Conservation (phyloP, 2,888 invertebrate genomes). For the Cordilura impudica region DNA sequence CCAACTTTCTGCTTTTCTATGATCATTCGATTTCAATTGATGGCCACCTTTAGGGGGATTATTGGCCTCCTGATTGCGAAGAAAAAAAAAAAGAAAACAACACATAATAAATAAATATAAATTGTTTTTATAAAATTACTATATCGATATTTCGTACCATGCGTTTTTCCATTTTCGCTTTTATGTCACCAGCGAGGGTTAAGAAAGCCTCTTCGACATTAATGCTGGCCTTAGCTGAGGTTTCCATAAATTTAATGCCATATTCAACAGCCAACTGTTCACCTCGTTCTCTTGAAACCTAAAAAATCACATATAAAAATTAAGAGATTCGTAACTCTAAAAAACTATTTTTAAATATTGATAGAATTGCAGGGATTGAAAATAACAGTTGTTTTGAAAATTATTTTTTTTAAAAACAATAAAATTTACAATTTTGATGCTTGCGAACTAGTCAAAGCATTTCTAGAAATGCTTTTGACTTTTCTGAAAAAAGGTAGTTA, state of each 20-base stretch:
- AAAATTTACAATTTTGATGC: no score
- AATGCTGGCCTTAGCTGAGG: conserved; percentile 97
- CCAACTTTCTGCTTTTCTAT: conserved; percentile 90
- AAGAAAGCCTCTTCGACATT: conserved; percentile 99
- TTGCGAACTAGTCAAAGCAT: no score
- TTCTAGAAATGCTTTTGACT: no score
- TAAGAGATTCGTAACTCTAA: neutral
- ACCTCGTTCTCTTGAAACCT: conserved; percentile 96
- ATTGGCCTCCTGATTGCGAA: conserved; percentile 87
- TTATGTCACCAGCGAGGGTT: conserved; percentile 97
- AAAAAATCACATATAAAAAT: neutral
- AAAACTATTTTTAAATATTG: no score
- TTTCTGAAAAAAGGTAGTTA: no score
- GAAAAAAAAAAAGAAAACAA: neutral
- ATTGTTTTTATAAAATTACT: conserved; percentile 32
- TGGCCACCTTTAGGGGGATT: conserved; percentile 92
- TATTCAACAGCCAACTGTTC: conserved; percentile 98
- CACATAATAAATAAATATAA: conserved; percentile 30
- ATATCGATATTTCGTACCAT: conserved; percentile 82
- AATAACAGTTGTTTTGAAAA: no score
- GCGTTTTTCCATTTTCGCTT: conserved; percentile 98
- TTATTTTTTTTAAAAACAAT: no score
- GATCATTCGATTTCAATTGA: conserved; percentile 87
- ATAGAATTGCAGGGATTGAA: no score
- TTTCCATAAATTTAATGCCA: conserved; percentile 99